Base-by-base conservation (phyloP, 37 sponge, comb jelly and placozoan species). In the Halichondria panicea region DNA sequence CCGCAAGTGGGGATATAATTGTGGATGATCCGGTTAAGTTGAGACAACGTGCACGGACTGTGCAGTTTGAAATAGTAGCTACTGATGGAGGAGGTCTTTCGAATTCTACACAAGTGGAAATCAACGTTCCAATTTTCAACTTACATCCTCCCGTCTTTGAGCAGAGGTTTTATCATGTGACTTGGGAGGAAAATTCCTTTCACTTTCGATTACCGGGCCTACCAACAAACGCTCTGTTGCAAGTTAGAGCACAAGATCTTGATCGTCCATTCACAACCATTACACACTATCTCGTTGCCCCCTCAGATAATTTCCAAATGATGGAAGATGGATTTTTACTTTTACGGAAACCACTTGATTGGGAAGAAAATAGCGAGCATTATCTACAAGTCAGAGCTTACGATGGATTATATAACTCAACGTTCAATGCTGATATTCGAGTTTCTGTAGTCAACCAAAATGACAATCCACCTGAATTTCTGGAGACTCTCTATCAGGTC, bases 391-490 rank as follows among this genome's bases (percentile, higher is more conserved):
- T 80, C 0, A 57, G 60, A 41, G 88, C 75, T 2, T 66, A 38
- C 45, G 88, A 87, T 69, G 81, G 81, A 3, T 4, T 65, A 15
- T 70, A 79, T 7, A 76, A 66, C 53, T 79, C 81, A 41, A 56
- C 81, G 15, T 73, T 79, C 25, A 43, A 80, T 61, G 81, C 88
- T 39, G 67, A 66, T 28, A 76, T 87, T 18, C 63, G 71, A 7
- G 67, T 87, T 30, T n/a, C 25, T 38, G 88, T 87, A 11, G 13
- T 57, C 42, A 76, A 89, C 30, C 66, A 63, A 59, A 89, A 89
- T 39, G 90, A 89, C 59, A 84, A 89, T 43, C 66, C 52, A 7
- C 90, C 90, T 0, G 24, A 8, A 15, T 84, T 89, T 56, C 52
- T 60, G 28, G 41, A 34, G 21, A 41, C 21, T 27, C 40, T 63